Evolutionary conservation across 2,797 vertebrate genomes (phyloP), one percentile per base, ranked within the genome.

Genomic region (Synanceia verrucosa): DNA sequence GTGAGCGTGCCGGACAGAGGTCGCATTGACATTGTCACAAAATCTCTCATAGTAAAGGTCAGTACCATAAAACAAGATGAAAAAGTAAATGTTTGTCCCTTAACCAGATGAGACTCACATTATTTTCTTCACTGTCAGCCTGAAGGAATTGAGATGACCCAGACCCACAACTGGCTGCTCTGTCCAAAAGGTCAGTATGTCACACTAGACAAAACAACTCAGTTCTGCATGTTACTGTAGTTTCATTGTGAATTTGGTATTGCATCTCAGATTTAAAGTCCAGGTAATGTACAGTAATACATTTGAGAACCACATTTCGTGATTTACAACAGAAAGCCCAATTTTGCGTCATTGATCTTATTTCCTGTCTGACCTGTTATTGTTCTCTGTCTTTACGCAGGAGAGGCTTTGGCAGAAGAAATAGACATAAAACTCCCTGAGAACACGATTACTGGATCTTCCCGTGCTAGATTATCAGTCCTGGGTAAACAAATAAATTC

Each of bases 1-100:
- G 86, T 92, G 37, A 67, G n/a, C 0, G 89, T 94, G 1, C 95
- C 94, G 13, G 80, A 88, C 1, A 86, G 88, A 65, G 95, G 95
- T 19, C 92, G 76, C 8, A 89, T 91, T 6, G 94, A 96, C 24
- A 82, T 78, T 33, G 89, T 93, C 58, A 92, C 85, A 9, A 68
- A 50, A 10, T 46, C 86, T 5, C 75, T 95, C 64, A 78, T 86
- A 5, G 89, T 95, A 11, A 88, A 93, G 92, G 94, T 94, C 16
- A 9, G 82, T 63, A 19, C 11, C 4, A 9, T 31, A n/a, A 48
- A 41, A 50, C 16, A 26, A 28, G 13, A 46, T 13, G 3, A 28
- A 10, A 23, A n/a, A 44, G n/a, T 51, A 19, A 5, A 52, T 2
- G 11, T 51, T 9, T 11, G 14, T 21, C n/a, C 6, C 4, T 13